Percentiles rank a stretch among this genome's conserved stretches.
These are phyloP conservation scores for Trissolcus basalis DNA, from an alignment of 1,140 invertebrate species.

Conservation along the genomic window DNA sequence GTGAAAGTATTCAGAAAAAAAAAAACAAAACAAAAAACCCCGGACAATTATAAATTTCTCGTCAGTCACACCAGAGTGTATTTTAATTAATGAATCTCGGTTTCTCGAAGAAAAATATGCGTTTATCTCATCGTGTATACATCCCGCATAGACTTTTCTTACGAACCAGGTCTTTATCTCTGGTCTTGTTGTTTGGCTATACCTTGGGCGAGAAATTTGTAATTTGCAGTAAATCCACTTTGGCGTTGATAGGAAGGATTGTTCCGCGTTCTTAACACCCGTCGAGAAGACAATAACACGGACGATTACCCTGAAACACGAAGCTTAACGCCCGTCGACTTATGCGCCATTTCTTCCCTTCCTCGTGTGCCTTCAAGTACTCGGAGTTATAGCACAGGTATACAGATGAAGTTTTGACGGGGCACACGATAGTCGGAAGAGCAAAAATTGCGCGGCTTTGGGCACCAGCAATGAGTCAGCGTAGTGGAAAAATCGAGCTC, in stretches of 20 bases:
- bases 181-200: slow-evolving; percentile 44
- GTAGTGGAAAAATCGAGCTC: slow-evolving; percentile 30
- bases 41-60: too few species aligned
- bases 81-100: too few species aligned
- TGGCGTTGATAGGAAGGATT: slow-evolving; percentile 60
- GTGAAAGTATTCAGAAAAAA: too few species aligned
- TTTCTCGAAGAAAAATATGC: too few species aligned
- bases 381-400: background rate
- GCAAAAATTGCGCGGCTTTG: slow-evolving; percentile 31
- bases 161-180: slow-evolving; percentile 43
- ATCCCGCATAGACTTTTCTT: slow-evolving; percentile 54
- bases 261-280: slow-evolving; percentile 60
- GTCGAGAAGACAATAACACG: slow-evolving; percentile 62
- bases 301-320: slow-evolving; percentile 62
- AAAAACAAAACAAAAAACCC: too few species aligned
- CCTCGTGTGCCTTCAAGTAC: background rate
- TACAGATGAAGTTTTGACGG: background rate
- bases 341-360: slow-evolving; percentile 43
- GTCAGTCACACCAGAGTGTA: too few species aligned
- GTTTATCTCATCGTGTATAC: slow-evolving; percentile 14
- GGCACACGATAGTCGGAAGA: background rate
- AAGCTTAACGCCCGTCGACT: slow-evolving; percentile 54
- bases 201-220: slow-evolving; percentile 59
- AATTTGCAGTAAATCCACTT: slow-evolving; percentile 63
- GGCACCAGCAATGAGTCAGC: slow-evolving; percentile 10